phyloP scores from a whole-genome alignment of 2,797 vertebrate species.

The Sylvilagus floridanus region DNA sequence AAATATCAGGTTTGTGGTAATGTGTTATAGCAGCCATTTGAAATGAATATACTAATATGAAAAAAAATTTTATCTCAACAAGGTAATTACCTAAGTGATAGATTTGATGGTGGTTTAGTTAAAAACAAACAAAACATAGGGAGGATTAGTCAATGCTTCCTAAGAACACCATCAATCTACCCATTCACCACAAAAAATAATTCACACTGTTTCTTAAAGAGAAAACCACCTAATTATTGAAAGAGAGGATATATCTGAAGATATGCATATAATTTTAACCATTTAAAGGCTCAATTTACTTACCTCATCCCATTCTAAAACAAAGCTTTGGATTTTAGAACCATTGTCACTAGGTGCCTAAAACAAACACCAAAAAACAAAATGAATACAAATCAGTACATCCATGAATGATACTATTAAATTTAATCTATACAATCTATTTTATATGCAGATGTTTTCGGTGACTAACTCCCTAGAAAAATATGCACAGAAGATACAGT shows the following conservation, averaged over 20 bases:
- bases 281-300: slow-evolving; percentile 78
- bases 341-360: slow-evolving; percentile 98
- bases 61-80: not conserved
- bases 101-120: slow-evolving; percentile 38
- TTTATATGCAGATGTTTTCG: slow-evolving; percentile 29
- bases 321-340: slow-evolving; percentile 97
- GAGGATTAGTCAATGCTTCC: slow-evolving; percentile 7
- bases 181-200: slow-evolving; percentile 22
- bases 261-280: slow-evolving; percentile 9
- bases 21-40: slow-evolving; percentile 41
- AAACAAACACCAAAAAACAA: slow-evolving; percentile 78
- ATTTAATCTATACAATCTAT: slow-evolving; percentile 37
- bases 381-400: slow-evolving; percentile 70
- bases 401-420: not conserved
- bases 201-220: slow-evolving; percentile 58
- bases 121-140: not conserved
- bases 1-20: slow-evolving; percentile 19
- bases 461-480: slow-evolving; percentile 29
- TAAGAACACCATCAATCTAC: slow-evolving; percentile 43
- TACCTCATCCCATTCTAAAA: slow-evolving; percentile 98
- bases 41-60: not conserved
- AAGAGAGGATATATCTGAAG: slow-evolving; percentile 23
- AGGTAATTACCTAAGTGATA: slow-evolving; percentile 33
- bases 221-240: slow-evolving; percentile 53
- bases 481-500: not conserved